Base-by-base conservation (phyloP, 2,888 invertebrate genomes). In the Bedellia somnulentella region DNA sequence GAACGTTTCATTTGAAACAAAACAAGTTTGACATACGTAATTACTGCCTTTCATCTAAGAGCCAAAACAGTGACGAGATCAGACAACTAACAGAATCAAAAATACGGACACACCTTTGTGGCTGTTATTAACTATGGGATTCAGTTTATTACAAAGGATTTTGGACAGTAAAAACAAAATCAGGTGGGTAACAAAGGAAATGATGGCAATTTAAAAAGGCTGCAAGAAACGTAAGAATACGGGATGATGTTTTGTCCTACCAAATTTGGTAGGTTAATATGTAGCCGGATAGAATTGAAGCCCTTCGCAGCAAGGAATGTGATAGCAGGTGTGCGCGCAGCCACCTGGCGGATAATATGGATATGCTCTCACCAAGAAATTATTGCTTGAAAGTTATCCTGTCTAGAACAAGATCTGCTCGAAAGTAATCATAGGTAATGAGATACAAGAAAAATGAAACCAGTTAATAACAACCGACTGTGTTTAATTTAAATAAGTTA, bases 241-340 rank as follows among this genome's bases (percentile, higher is more conserved):
- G n/a, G 24, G 8, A 24, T 4, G 24, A 11, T 24, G 3, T 8
- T n/a, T n/a, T n/a, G 18, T 6, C 5, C 18, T 5, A 18, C 24
- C 21, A 15, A 43, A 45, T 45, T 49, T 41, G 47, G 46, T 45
- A 34, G 45, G 45, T 31, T 39, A 30, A 21, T 26, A 30, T 33
- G 28, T 35, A 29, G n/a, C n/a, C 35, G 38, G 37, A 33, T 40
- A 37, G 38, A 40, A 46, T 44, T 52, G 61, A 62, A 58, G 61
- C 58, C 62, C 49, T 50, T 51, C 43, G 45, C 31, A 21, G 56
- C 50, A 47, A 49, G 67, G 71, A 67, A 71, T 73, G 64, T 46
- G 44, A 40, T 55, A 66, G 67, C 73, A 73, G 73, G 73, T 73
- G 73, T 57, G 53, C 52, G 31, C 41, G 43, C 40, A 36, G 39